Evolutionary conservation across 2,113 vertebrate species (phyloP).

Genomic region (Stigmatopora nigra): DNA sequence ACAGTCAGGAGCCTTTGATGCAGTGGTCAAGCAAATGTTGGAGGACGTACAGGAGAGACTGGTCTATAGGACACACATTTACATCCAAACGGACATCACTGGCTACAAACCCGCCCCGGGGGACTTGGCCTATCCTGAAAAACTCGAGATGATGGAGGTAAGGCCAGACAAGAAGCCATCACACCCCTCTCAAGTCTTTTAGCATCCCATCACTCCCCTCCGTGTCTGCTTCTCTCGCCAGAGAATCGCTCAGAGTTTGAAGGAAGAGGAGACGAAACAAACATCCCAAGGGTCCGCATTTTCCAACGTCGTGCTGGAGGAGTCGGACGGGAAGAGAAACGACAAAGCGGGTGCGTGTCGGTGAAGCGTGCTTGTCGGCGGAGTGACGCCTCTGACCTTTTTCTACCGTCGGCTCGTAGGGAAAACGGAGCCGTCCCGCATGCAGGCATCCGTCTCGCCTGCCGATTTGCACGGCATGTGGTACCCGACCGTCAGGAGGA

Average conservation of each 20-base stretch:
- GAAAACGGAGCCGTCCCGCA: slow-evolving; percentile 70
- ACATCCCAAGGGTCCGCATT: slow-evolving; percentile 72
- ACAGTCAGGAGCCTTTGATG: slow-evolving; percentile 87
- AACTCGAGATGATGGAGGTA: slow-evolving; percentile 98
- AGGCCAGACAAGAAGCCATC: neutral
- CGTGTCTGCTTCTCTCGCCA: slow-evolving; percentile 39
- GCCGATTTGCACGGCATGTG: slow-evolving; percentile 99
- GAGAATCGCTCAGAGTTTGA: slow-evolving; percentile 96
- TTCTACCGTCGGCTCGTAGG: slow-evolving; percentile 56
- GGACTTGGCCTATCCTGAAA: slow-evolving; percentile 93
- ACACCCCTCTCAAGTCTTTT: neutral
- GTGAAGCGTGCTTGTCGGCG: neutral
- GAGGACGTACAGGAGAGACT: slow-evolving; percentile 96
- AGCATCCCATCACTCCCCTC: neutral
- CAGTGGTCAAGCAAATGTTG: slow-evolving; percentile 92
- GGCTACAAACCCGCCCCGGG: slow-evolving; percentile 94
- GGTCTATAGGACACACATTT: slow-evolving; percentile 94
- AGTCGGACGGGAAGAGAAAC: slow-evolving; percentile 69
- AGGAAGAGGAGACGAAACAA: slow-evolving; percentile 86
- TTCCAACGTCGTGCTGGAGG: slow-evolving; percentile 85
- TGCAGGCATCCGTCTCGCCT: slow-evolving; percentile 80
- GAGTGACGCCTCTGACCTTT: slow-evolving; percentile 23
- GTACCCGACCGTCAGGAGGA: slow-evolving; percentile 95
- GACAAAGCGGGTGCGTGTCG: slow-evolving; percentile 73
- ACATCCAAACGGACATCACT: slow-evolving; percentile 92